Evolutionary conservation across 2,888 invertebrate genomes (phyloP).

Genomic region (Osedax fenrisi): DNA sequence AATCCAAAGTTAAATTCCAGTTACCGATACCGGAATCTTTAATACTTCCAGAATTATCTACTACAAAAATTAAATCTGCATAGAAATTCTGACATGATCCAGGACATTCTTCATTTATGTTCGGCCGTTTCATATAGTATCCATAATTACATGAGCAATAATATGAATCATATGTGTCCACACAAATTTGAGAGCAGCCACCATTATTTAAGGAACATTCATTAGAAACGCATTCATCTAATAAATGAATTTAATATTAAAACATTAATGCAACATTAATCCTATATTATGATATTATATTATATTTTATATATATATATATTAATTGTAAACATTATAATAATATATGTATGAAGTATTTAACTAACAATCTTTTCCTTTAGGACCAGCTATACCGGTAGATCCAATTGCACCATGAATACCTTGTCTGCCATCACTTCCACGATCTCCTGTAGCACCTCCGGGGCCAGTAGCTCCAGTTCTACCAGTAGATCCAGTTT

Average conservation of each 20-base stretch:
- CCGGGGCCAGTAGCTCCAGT: conserved; percentile 21
- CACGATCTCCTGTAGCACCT: neutral
- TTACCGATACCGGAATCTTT: conserved; percentile 26
- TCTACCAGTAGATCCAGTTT: neutral
- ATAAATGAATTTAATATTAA: too few relatives aligned
- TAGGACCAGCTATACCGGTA: conserved; percentile 14
- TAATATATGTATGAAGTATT: too few relatives aligned
- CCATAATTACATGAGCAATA: conserved; percentile 27
- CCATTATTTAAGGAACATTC: conserved; percentile 28
- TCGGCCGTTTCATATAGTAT: conserved; percentile 20
- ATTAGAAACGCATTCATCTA: conserved; percentile 11
- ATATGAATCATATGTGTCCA: conserved; percentile 28
- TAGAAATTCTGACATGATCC: conserved; percentile 5
- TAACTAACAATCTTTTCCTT: neutral
- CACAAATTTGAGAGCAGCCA: conserved; percentile 26
- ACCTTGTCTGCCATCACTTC: neutral
- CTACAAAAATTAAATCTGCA: conserved; percentile 29
- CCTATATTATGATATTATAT: too few relatives aligned
- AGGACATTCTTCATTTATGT: neutral
- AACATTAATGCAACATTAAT: too few relatives aligned
- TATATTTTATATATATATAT: too few relatives aligned
- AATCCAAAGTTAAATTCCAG: conserved; percentile 23
- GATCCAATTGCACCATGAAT: conserved; percentile 4
- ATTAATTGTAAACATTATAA: too few relatives aligned
- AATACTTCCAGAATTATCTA: conserved; percentile 31